Evolutionary conservation across 2,113 vertebrate genomes (phyloP), one percentile per base, ranked within the genome.

Genomic region (Periophthalmus modestus): DNA sequence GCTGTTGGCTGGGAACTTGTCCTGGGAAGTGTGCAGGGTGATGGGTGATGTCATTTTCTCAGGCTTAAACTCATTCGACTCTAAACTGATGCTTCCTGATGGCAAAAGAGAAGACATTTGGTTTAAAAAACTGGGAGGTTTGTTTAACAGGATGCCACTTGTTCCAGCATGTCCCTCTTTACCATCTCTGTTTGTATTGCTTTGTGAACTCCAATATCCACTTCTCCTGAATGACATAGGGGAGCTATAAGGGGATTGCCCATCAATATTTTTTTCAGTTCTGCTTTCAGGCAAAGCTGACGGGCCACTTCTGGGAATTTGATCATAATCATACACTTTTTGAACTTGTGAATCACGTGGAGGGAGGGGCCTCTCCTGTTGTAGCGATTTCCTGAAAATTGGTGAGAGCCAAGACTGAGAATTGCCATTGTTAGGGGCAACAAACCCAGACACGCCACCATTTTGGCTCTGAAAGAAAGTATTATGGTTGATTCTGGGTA

Each of bases 371-470:
- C 61, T 54, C 19, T 65, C 33, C 34, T 19, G 34, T 43, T 65
- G 34, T 67, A 59, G 58, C n/a, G 66, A 39, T 65, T 78, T 78
- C 67, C 69, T 72, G 48, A 73, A 39, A 7, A 77, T 73, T 15
- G 16, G 3, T 7, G 72, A 16, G 0, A 68, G 1, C 21, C 73
- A 68, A 13, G 5, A 10, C 34, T 65, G 61, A 16, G 34, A n/a
- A 62, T 34, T 62, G 5, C 28, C 59, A 62, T 62, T 62, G 24
- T 34, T 5, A 39, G 33, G 18, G 59, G 33, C 33, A 59, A 28
- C 58, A 28, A 16, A 59, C 23, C 24, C 23, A 6, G 58, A 15
- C 14, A 13, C 21, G 4, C 34, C 34, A 39, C 34, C 7, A 12
- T 55, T 36, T 23, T 46, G 28, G 12, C 48, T 65, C 13, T 33